phyloP scores from a whole-genome alignment of 2,797 vertebrate genomes.

The Rhynchonycteris naso region DNA sequence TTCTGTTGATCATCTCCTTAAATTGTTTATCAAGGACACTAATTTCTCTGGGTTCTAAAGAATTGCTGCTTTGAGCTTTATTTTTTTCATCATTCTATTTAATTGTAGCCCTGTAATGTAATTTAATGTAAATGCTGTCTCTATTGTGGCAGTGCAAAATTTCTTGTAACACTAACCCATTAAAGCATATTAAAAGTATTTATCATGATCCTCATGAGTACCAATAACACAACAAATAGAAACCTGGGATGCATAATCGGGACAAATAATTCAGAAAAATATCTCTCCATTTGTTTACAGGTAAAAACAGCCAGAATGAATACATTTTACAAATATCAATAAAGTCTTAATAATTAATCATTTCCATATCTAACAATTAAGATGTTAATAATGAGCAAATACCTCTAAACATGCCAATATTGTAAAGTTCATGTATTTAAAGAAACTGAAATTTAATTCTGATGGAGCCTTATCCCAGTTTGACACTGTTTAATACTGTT shows the following conservation, averaged over 20 bases:
- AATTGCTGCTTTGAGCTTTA: slow-evolving; percentile 72
- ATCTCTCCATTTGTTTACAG: slow-evolving; percentile 73
- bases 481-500: background rate
- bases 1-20: slow-evolving; percentile 72
- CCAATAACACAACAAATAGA: slow-evolving; percentile 76
- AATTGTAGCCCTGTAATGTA: slow-evolving; percentile 85
- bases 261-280: slow-evolving; percentile 82
- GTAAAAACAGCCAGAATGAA: slow-evolving; percentile 71
- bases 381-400: background rate
- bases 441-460: slow-evolving; percentile 8
- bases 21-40: slow-evolving; percentile 75
- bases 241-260: slow-evolving; percentile 80
- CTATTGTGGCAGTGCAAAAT: slow-evolving; percentile 81
- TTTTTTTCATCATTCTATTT: slow-evolving; percentile 83
- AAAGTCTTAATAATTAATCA: slow-evolving; percentile 34
- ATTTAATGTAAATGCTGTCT: slow-evolving; percentile 83
- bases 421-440: background rate
- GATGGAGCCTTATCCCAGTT: background rate
- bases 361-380: slow-evolving; percentile 6
- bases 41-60: slow-evolving; percentile 81
- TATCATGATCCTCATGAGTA: slow-evolving; percentile 84
- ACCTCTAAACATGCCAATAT: background rate
- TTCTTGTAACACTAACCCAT: slow-evolving; percentile 82
- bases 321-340: slow-evolving; percentile 64
- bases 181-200: slow-evolving; percentile 89